Percentiles rank a stretch among this genome's conserved stretches.
Evolutionary conservation across 1,140 invertebrate species (phyloP).

Genomic region (Lucilia cuprina): DNA sequence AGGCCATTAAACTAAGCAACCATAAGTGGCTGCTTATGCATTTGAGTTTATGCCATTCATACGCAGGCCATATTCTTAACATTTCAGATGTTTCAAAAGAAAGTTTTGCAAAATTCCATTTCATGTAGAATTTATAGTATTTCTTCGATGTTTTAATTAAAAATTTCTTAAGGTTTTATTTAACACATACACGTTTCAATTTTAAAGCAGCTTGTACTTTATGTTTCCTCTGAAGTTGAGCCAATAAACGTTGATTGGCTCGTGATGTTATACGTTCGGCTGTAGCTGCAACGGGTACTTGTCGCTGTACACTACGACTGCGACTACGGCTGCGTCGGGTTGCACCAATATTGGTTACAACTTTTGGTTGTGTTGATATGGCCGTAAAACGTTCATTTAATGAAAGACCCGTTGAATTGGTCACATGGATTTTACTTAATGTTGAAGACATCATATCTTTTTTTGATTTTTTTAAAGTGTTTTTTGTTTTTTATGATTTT

Average conservation of each 20-base stretch:
- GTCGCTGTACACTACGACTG: conserved; percentile 46
- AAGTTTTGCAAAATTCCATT: background rate
- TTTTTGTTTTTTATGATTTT: background rate
- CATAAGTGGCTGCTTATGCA: too few species aligned
- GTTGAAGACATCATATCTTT: conserved; percentile 35
- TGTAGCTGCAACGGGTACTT: conserved; percentile 40
- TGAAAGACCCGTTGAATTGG: conserved; percentile 51
- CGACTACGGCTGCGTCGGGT: conserved; percentile 39
- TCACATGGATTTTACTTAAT: conserved; percentile 43
- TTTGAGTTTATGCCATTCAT: background rate
- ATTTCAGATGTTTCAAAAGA: background rate
- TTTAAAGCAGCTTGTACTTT: conserved; percentile 58
- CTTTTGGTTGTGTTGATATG: conserved; percentile 44
- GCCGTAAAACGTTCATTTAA: conserved; percentile 60
- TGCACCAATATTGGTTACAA: conserved; percentile 35
- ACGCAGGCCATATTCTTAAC: background rate
- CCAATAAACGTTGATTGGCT: conserved; percentile 53
- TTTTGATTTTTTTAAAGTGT: conserved; percentile 3
- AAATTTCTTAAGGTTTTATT: background rate
- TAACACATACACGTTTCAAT: conserved; percentile 59
- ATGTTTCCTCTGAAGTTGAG: conserved; percentile 58
- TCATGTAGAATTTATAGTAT: conserved; percentile 4
- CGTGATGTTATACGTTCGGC: conserved; percentile 41
- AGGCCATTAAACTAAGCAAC: too few species aligned
- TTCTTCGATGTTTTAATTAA: background rate